Base-by-base conservation (phyloP, 2,888 invertebrate genomes). In the Theodoxus fluviatilis region DNA sequence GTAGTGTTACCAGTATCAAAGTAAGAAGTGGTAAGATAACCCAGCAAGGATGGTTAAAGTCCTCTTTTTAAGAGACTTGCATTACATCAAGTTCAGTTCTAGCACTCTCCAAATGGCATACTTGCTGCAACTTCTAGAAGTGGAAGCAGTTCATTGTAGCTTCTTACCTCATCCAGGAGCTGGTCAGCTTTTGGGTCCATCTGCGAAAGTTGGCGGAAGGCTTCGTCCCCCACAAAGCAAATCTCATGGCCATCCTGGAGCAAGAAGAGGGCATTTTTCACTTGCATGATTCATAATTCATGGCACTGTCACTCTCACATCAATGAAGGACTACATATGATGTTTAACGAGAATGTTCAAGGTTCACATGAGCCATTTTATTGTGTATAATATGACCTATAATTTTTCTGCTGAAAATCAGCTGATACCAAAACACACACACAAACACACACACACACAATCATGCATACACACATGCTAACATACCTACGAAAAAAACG, bases 171-270 rank as follows among this genome's bases (percentile, higher is more conserved):
- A 79, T 93, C 91, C 35, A 98, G 89, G 55, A 93, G 90, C n/a
- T 90, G 89, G 77, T 95, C 93, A 64, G 94, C 94, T 68, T 92
- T 90, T 0, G 93, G 92, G 85, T 98, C 98, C 2, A 94, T 91
- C 79, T 93, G 90, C 0, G 97, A 96, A 49, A 98, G 88, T 81
- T 96, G 90, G 6, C 92, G 89, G 89, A 96, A 99, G 47, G 93
- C 96, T 89, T 97, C 96, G 81, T 97, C 96, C 75, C 97, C 98
- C 4, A 98, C 98, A 88, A 98, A 98, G 88, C 98, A 98, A 76
- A 99, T 98, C 90, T 99, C 98, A 87, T 98, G 98, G 0, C 92
- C 94, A 88, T 98, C 96, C 92, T 92, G 78, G 67, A 86, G 87
- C 38, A 68, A 43, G 28, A 70, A 47, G 35, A 22, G 22, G 28